Evolutionary conservation across 2,113 vertebrate species (phyloP).

Genomic region (Pipra filicauda): DNA sequence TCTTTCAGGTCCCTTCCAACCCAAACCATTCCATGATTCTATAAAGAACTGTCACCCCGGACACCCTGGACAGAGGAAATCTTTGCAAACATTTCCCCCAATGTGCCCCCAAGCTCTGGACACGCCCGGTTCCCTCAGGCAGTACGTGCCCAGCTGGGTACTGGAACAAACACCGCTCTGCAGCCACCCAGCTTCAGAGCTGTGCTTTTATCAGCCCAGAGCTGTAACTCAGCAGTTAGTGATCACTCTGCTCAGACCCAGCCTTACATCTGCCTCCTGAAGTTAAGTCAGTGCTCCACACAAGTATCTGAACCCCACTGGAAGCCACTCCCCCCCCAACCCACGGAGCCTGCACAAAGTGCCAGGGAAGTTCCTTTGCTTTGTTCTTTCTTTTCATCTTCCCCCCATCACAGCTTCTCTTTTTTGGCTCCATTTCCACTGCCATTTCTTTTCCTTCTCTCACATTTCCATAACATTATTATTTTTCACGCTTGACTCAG

Average conservation of each 20-base stretch:
- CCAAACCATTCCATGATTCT: not conserved
- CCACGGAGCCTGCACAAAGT: accelerated
- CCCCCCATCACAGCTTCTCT: not conserved
- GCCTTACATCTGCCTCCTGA: accelerated
- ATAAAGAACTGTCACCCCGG: not conserved
- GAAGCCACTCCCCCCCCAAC: not conserved
- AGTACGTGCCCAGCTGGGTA: not conserved
- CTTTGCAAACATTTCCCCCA: not conserved
- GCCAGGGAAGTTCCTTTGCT: not conserved
- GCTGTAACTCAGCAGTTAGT: accelerated
- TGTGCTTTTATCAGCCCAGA: not conserved
- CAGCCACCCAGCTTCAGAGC: not conserved
- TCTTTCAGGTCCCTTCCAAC: not conserved
- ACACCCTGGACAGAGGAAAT: not conserved
- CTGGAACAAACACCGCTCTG: not conserved
- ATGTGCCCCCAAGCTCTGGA: not conserved
- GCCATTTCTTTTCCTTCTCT: not conserved
- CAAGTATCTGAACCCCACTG: not conserved
- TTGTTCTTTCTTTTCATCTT: not conserved
- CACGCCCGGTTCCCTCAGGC: not conserved
- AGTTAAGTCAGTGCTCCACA: not conserved
- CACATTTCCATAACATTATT: not conserved
- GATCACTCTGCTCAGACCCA: not conserved
- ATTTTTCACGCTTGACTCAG: not conserved
- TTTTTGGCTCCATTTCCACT: not conserved